These are phyloP conservation scores for Choristoneura fumiferana DNA, from an alignment of 1,140 invertebrate species.

Conservation along the genomic window DNA sequence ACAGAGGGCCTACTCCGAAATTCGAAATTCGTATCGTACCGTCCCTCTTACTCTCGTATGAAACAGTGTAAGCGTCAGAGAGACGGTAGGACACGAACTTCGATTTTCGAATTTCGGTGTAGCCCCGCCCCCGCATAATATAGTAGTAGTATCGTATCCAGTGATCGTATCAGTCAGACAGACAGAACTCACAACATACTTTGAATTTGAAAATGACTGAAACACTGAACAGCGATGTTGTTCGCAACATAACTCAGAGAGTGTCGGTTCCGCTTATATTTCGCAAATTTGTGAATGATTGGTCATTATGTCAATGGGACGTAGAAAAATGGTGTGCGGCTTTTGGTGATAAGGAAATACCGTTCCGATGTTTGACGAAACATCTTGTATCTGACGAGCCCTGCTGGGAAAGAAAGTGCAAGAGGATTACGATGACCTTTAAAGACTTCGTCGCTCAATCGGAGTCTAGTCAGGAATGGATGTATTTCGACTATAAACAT, in stretches of 20 bases:
- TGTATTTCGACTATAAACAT: slow-evolving; percentile 93
- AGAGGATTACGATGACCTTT: slow-evolving; percentile 78
- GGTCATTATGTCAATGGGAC: slow-evolving; percentile 62
- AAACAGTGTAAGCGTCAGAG: too few species aligned
- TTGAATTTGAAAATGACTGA: slow-evolving; percentile 36
- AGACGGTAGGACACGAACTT: too few species aligned
- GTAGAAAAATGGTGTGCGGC: slow-evolving; percentile 74
- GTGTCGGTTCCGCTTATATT: slow-evolving; percentile 52
- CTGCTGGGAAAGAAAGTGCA: slow-evolving; percentile 87
- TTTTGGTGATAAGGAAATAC: slow-evolving; percentile 63
- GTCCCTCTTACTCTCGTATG: too few species aligned
- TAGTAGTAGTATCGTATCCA: too few species aligned
- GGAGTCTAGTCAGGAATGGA: slow-evolving; percentile 78
- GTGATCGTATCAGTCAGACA: neutral
- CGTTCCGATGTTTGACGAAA: slow-evolving; percentile 69
- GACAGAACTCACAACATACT: neutral
- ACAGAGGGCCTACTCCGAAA: too few species aligned
- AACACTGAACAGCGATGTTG: slow-evolving; percentile 43
- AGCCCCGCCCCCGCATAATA: too few species aligned
- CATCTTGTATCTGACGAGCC: slow-evolving; percentile 78
- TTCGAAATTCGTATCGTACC: too few species aligned
- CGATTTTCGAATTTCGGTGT: too few species aligned
- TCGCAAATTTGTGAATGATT: slow-evolving; percentile 50
- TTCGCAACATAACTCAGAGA: slow-evolving; percentile 46
- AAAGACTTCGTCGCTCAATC: slow-evolving; percentile 80